Conservation (phyloP, 1,140 invertebrate species). For the Drosophila guanche region DNA sequence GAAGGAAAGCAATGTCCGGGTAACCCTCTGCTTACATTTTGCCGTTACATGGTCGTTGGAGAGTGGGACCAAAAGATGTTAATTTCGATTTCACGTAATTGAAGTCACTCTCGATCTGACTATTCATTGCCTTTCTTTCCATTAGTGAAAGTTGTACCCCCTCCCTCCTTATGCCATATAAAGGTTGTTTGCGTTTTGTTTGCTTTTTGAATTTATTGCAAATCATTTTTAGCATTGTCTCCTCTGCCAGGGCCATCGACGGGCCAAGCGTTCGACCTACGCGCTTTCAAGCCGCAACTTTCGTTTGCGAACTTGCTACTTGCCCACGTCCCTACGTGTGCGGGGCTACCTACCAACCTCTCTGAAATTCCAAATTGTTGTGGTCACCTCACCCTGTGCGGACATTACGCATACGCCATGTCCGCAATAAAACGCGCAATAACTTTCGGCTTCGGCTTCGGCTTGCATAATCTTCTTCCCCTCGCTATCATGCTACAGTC, state of each 20-base stretch:
- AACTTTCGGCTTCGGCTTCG: constrained; percentile 47
- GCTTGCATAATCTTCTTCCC: constrained; percentile 67
- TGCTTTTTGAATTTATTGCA: constrained; percentile 37
- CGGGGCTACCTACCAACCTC: too few species aligned
- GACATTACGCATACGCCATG: constrained; percentile 75
- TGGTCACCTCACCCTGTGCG: constrained; percentile 33
- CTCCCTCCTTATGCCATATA: constrained; percentile 9
- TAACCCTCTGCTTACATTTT: too few species aligned
- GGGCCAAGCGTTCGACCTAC: constrained; percentile 19
- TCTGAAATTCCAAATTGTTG: constrained; percentile 30
- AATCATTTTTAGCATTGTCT: constrained; percentile 18
- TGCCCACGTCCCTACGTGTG: constrained; percentile 22
- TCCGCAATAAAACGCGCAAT: constrained; percentile 65
- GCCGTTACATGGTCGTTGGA: too few species aligned
- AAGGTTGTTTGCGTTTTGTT: constrained; percentile 44
- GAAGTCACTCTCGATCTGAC: constrained; percentile 13
- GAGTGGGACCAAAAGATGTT: constrained; percentile 45
- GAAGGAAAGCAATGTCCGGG: too few species aligned
- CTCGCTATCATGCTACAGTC: constrained; percentile 2
- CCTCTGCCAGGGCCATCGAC: neutral
- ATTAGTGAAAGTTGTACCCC: constrained; percentile 73
- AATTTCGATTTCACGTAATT: constrained; percentile 64
- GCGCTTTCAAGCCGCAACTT: constrained; percentile 42
- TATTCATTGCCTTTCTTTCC: constrained; percentile 47
- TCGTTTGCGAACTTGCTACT: constrained; percentile 38